A percentile compares a stretch with the other conserved stretches of the same genome.
Conservation (phyloP, 2,113 vertebrate genomes). For the Microtus pennsylvanicus region DNA sequence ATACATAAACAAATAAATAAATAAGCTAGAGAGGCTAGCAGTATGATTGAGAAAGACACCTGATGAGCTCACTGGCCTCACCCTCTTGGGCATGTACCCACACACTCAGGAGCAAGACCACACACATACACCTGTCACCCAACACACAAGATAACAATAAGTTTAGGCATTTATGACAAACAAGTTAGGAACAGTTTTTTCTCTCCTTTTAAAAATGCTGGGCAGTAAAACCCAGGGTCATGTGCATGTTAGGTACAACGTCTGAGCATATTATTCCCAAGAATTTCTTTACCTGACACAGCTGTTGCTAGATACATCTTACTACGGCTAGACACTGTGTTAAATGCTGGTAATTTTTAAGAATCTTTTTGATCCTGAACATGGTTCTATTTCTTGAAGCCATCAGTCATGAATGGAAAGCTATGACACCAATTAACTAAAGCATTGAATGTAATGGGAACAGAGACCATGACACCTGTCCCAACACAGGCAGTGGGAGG, state of each 20-base stretch:
- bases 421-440: background rate
- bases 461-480: background rate
- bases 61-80: background rate
- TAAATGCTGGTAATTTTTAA: background rate
- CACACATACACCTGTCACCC: background rate
- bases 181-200: background rate
- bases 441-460: background rate
- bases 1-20: too few species aligned
- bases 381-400: background rate
- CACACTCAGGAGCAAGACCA: background rate
- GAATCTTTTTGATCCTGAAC: background rate
- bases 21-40: background rate
- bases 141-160: background rate
- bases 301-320: background rate
- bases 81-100: background rate
- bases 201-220: background rate
- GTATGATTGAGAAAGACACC: background rate
- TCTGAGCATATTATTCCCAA: background rate
- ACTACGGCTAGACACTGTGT: background rate
- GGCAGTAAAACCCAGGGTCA: background rate
- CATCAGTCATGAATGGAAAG: background rate
- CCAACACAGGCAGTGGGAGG: background rate
- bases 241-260: background rate
- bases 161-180: background rate
- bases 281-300: constrained; percentile 15